Conservation (phyloP, 2,888 invertebrate species). For the Lasioglossum morio region DNA sequence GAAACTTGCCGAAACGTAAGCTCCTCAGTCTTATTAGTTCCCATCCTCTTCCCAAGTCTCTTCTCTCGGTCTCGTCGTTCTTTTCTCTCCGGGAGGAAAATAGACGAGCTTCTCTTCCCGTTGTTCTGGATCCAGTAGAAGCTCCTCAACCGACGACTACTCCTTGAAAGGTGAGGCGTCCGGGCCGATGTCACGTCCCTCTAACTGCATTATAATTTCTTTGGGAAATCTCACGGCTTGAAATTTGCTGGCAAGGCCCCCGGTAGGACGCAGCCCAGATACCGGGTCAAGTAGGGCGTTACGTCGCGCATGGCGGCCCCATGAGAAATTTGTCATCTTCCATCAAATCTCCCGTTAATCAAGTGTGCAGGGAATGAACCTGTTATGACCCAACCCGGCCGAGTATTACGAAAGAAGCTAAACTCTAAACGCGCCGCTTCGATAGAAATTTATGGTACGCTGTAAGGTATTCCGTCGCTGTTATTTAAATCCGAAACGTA, state of each 20-base stretch:
- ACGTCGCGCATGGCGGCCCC: slow-evolving; percentile 42
- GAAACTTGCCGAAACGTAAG: slow-evolving; percentile 53
- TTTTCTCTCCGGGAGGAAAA: slow-evolving; percentile 24
- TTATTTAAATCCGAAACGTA: no score
- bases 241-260: slow-evolving; percentile 43
- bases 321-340: slow-evolving; percentile 68
- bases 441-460: background rate
- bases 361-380: slow-evolving; percentile 29
- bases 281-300: slow-evolving; percentile 43
- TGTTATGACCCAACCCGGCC: slow-evolving; percentile 9
- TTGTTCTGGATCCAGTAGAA: slow-evolving; percentile 16
- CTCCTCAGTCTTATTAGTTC: slow-evolving; percentile 39
- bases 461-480: no score
- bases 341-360: slow-evolving; percentile 65
- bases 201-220: slow-evolving; percentile 69
- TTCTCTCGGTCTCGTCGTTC: background rate
- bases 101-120: slow-evolving; percentile 26
- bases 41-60: background rate
- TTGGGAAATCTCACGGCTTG: slow-evolving; percentile 43
- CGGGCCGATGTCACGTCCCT: slow-evolving; percentile 56
- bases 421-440: background rate
- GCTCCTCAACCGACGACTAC: slow-evolving; percentile 4
- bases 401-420: background rate
- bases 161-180: slow-evolving; percentile 34
- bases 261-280: slow-evolving; percentile 36